Evolutionary conservation across 2,888 invertebrate genomes (phyloP), one percentile per base, ranked within the genome.

Genomic region (Celastrina argiolus): DNA sequence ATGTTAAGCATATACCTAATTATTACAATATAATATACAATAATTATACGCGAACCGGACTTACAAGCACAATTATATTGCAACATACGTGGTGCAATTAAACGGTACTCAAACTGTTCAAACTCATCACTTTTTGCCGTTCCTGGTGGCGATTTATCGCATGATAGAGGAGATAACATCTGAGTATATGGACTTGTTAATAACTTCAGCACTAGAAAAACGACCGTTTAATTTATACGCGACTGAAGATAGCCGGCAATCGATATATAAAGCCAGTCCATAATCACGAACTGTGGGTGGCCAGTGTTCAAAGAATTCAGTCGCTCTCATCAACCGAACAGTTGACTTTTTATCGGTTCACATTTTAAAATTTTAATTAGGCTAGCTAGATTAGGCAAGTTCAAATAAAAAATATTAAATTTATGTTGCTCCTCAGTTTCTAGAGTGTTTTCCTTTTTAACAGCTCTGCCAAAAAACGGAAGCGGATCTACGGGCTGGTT

Each of bases 201-300:
- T 61, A 61, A 39, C 61, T 61, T 39, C 12, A 39, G 36, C 36
- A 39, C 61, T 39, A 39, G 61, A 61, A 61, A 61, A 61, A 61
- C 61, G 39, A 61, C 12, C 36, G 34, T 39, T 36, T 28, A 56
- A 56, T 56, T 61, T 39, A 61, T 58, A 36, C 61, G 61, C 12
- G 39, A 39, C 22, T 36, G 61, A 39, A 36, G 59, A 36, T 36
- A 51, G 51, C 26, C 51, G 61, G 22, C 61, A 39, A 36, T 61
- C 61, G 61, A 36, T 61, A 39, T 61, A 39, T 61, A 61, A 61
- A 61, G 61, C 61, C 14, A 39, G 16, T 22, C 58, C 58, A 63
- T 61, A 63, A 51, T 41, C 61, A 51, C 16, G 36, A 66, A 12
- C 51, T n/a, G 61, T 66, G 63, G 63, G 66, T 66, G 66, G 66